phyloP scores from a whole-genome alignment of 2,888 invertebrate genomes.

The Rhogogaster chlorosoma region DNA sequence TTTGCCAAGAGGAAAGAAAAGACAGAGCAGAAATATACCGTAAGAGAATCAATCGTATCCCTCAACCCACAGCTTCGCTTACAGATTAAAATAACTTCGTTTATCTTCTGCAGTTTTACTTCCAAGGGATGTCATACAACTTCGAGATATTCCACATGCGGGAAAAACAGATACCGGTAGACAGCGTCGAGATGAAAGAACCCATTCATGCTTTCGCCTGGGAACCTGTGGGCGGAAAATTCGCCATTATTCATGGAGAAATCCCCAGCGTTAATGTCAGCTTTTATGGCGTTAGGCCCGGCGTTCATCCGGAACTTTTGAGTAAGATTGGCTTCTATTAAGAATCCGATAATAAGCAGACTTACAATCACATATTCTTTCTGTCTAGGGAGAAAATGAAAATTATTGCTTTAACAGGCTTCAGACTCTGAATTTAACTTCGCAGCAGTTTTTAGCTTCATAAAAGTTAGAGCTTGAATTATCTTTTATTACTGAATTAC shows the following conservation, averaged over 20 bases:
- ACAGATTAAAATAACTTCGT: neutral
- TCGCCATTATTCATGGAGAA: slow-evolving; percentile 98
- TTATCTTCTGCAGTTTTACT: slow-evolving; percentile 37
- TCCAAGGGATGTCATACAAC: slow-evolving; percentile 94
- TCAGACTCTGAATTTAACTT: no score
- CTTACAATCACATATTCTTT: no score
- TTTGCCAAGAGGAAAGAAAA: slow-evolving; percentile 97
- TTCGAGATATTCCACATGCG: slow-evolving; percentile 99
- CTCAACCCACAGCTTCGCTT: neutral
- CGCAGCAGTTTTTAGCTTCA: no score
- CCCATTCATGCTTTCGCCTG: slow-evolving; percentile 97
- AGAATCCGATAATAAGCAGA: no score
- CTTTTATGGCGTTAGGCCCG: slow-evolving; percentile 95
- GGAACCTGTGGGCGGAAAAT: slow-evolving; percentile 98
- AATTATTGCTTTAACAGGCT: no score
- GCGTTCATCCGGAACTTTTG: slow-evolving; percentile 91
- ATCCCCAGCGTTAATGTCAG: slow-evolving; percentile 91
- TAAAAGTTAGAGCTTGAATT: no score
- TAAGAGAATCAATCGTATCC: slow-evolving; percentile 72
- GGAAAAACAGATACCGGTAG: slow-evolving; percentile 98
- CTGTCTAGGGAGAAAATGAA: no score
- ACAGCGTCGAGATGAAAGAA: slow-evolving; percentile 97
- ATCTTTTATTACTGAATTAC: no score
- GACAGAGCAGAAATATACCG: slow-evolving; percentile 94
- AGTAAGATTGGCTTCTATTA: slow-evolving; percentile 79